A percentile compares a stretch with the other conserved stretches of the same genome.
Evolutionary conservation across 2,113 vertebrate species (phyloP).

Genomic region (Castor canadensis): DNA sequence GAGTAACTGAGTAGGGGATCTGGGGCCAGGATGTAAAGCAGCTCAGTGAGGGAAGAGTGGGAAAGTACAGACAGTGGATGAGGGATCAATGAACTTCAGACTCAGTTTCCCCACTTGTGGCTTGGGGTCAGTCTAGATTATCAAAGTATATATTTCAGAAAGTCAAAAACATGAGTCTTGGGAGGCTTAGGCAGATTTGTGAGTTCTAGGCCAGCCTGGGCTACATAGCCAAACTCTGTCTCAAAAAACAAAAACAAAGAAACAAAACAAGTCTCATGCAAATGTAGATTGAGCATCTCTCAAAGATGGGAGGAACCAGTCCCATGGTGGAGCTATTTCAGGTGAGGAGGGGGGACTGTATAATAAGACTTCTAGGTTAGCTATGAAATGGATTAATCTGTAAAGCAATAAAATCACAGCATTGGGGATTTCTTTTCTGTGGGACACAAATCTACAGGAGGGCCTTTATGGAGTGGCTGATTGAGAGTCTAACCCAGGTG

Average conservation of each 20-base stretch:
- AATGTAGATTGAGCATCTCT: neutral
- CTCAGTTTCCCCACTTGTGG: neutral
- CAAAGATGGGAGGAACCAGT: neutral
- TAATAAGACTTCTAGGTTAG: neutral
- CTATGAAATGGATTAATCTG: neutral
- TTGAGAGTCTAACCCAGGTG: neutral
- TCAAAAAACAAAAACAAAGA: too few relatives aligned
- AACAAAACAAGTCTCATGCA: neutral
- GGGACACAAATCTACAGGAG: neutral
- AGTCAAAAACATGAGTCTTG: neutral
- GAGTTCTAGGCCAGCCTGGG: too few relatives aligned
- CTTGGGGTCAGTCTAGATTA: neutral
- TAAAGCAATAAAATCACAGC: slow-evolving; percentile 5
- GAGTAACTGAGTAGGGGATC: neutral
- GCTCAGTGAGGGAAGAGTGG: neutral
- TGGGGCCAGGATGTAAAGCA: neutral
- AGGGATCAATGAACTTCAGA: neutral
- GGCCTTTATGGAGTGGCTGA: neutral
- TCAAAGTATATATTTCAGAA: neutral
- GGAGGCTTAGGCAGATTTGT: too few relatives aligned
- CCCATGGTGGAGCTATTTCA: neutral
- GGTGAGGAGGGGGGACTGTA: neutral
- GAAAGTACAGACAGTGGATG: neutral
- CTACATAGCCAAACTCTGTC: too few relatives aligned
- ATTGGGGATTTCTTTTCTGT: neutral